Evolutionary conservation across 1,140 invertebrate genomes (phyloP), one percentile per base, ranked within the genome.

Genomic region (Drosophila sproati): DNA sequence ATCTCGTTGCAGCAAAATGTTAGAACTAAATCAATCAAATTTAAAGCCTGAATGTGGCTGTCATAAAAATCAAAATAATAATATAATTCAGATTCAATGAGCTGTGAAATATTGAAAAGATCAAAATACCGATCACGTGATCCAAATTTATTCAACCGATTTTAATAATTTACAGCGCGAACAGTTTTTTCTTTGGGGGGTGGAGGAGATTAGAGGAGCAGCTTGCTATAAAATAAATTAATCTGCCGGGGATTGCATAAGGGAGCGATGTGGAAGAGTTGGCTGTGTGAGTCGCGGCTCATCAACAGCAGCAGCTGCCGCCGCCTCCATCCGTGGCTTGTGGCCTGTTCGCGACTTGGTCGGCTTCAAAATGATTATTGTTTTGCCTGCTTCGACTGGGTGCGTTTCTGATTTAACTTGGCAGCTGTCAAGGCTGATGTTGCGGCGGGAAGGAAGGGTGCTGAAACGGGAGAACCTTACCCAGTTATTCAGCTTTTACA

Each of bases 151-250:
- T 81, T 73, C 69, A 61, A 48, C 66, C 67, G 43, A 85, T 86
- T 62, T 78, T 51, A 43, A 57, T 82, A 82, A 86, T 78, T 87
- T 81, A 87, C 78, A 61, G 81, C 73, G 57, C 64, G 34, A 80
- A 32, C 52, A 43, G 62, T 67, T 81, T 81, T 7, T 43, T 20
- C 20, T 20, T 20, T 20, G 20, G 34, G 61, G 37, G 61, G 31
- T 51, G 12, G 34, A 43, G 35, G 10, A 51, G 3, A 43, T 41
- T 47, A 34, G 32, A n/a, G 45, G 41, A 77, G 54, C 41, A 51
- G 6, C 54, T 81, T 72, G 82, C 81, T 67, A 85, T 85, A 70
- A 85, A 85, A 85, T 85, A 85, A 85, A 85, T 85, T 85, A 85
- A 86, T 81, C 82, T 85, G 78, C 57, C 82, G 2, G 7, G n/a